These are phyloP conservation scores for Digitonthophagus gazella DNA, from an alignment of 2,888 invertebrate species.

Conservation along the genomic window DNA sequence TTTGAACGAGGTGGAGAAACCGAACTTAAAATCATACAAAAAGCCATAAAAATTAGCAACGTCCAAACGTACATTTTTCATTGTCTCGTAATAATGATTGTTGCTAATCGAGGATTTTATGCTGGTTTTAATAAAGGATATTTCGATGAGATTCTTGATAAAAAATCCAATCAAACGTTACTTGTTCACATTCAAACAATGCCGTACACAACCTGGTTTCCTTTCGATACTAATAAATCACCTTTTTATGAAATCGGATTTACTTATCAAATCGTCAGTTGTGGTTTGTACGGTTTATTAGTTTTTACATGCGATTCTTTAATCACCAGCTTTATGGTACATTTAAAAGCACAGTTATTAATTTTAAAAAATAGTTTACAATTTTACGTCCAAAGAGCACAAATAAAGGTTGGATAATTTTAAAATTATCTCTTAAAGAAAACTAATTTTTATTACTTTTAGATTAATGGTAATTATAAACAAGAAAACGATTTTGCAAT, in stretches of 20 bases:
- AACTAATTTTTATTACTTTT: conserved; percentile 10
- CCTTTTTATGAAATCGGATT: conserved; percentile 27
- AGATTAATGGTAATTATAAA: not conserved
- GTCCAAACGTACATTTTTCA: conserved; percentile 25
- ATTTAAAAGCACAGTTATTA: conserved; percentile 28
- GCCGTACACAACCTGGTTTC: conserved; percentile 29
- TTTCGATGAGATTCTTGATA: not conserved
- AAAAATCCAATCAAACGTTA: conserved; percentile 9
- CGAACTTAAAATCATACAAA: conserved; percentile 23
- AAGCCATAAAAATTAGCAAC: conserved; percentile 21
- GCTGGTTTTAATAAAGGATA: conserved; percentile 22
- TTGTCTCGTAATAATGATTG: conserved; percentile 23
- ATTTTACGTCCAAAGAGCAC: conserved; percentile 22
- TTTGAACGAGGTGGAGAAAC: conserved; percentile 23
- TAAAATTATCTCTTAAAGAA: not conserved
- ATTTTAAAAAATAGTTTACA: conserved; percentile 29
- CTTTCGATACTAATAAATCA: conserved; percentile 26
- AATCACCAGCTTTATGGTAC: conserved; percentile 29
- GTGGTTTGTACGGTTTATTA: conserved; percentile 23
- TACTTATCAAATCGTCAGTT: conserved; percentile 26
- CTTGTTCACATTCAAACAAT: conserved; percentile 12
- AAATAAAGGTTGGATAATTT: not conserved
- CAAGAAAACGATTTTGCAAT: not conserved
- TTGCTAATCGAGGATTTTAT: conserved; percentile 23
- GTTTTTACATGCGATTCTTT: conserved; percentile 29